These are phyloP conservation scores for Origma solitaria DNA, from an alignment of 2,113 vertebrate species.

Conservation along the genomic window DNA sequence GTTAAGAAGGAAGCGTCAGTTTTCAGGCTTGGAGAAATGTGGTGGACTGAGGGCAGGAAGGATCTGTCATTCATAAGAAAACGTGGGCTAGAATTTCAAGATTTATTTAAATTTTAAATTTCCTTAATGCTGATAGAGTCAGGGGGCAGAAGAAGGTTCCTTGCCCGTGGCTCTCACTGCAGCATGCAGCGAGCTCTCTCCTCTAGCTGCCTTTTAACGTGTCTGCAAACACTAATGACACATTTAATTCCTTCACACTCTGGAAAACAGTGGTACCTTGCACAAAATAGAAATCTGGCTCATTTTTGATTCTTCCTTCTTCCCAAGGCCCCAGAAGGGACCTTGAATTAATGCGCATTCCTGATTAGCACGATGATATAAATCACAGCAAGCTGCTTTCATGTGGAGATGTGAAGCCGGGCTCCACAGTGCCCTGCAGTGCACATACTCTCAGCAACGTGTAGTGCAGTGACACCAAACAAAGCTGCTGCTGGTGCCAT, in stretches of 20 bases:
- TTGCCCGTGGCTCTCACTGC: background rate
- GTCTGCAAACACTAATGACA: slow-evolving; percentile 1
- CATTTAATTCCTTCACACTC: slow-evolving; percentile 25
- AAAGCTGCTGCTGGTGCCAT: background rate
- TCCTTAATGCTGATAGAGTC: background rate
- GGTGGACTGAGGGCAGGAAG: slow-evolving; percentile 50
- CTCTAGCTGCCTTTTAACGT: background rate
- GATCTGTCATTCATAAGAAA: slow-evolving; percentile 50
- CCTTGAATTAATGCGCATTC: background rate
- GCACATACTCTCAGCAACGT: background rate
- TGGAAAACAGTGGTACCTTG: background rate
- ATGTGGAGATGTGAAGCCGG: background rate
- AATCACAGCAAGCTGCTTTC: background rate
- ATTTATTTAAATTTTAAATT: slow-evolving; percentile 7
- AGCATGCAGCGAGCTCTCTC: background rate
- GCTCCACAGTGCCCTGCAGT: background rate
- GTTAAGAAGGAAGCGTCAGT: slow-evolving; percentile 52
- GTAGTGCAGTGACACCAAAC: background rate
- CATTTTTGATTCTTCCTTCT: slow-evolving; percentile 7
- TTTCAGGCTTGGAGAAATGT: slow-evolving; percentile 33
- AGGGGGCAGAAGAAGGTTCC: background rate
- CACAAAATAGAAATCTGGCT: slow-evolving; percentile 1
- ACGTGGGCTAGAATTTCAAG: background rate
- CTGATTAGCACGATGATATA: background rate
- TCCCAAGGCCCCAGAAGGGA: background rate